Evolutionary conservation across 2,888 invertebrate species (phyloP), one percentile per base, ranked within the genome.

Genomic region (Frankliniella fusca): DNA sequence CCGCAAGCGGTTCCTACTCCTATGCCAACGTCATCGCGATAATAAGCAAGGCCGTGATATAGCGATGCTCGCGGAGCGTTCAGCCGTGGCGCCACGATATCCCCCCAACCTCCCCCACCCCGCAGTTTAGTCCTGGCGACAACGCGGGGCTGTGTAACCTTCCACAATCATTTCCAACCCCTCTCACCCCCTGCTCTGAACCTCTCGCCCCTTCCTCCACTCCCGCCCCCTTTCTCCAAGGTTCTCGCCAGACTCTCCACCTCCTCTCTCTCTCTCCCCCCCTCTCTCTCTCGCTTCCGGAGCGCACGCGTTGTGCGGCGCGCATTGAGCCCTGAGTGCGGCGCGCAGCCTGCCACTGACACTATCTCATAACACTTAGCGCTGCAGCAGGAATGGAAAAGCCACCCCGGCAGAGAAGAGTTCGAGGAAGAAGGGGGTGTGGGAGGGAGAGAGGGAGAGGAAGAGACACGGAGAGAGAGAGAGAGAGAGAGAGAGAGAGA

Each of bases 41-140:
- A 61, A 38, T 38, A 38, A 38, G 54, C 54, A 12, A 54, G 54
- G 54, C 54, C 2, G 54, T 54, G 15, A 54, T 54, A 20, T 12
- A 18, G 12, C 54, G 54, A 18, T 54, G 54, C 38, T 38, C 38
- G 38, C 5, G 38, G 38, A 38, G 38, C 38, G 38, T 38, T 38
- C 38, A 38, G 38, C 38, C 38, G 38, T 38, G 38, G 38, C 38
- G 38, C 38, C 38, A 38, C 38, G 38, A 38, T 38, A 38, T 38
- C 38, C 38, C 38, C 38, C 38, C 38, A 38, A 38, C 38, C 38
- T 38, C 38, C 38, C 38, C 38, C 38, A 38, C 5, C 38, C 38
- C 38, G 38, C 38, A 81, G 81, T 81, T 81, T 27, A 28, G 61
- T 81, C 48, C 70, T 81, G 87, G 88, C 87, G 87, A 87, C 87